phyloP scores from a whole-genome alignment of 2,888 invertebrate genomes.

The Ornithoptera alexandrae region DNA sequence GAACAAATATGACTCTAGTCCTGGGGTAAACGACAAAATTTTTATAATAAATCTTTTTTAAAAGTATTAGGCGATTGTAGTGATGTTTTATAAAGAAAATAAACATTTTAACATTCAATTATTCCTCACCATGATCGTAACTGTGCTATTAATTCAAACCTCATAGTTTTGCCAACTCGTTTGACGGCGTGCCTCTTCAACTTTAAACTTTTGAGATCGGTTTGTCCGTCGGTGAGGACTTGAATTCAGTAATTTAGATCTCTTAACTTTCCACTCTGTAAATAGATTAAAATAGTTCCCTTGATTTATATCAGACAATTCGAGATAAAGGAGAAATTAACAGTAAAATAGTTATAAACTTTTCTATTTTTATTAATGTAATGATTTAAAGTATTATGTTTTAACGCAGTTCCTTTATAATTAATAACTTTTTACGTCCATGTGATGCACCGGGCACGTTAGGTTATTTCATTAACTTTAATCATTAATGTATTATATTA shows the following conservation, averaged over 20 bases:
- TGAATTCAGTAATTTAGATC: constrained; percentile 17
- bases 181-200: constrained; percentile 15
- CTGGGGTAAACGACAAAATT: no score
- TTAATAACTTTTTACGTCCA: no score
- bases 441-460: no score
- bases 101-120: no score
- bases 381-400: no score
- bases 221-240: constrained; percentile 19
- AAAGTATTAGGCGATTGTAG: no score
- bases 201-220: constrained; percentile 18
- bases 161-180: constrained; percentile 20
- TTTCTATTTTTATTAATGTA: background rate
- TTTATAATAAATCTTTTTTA: no score
- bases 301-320: constrained; percentile 11
- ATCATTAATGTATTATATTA: no score
- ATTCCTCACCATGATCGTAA: background rate
- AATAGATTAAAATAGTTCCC: constrained; percentile 22
- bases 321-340: background rate
- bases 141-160: constrained; percentile 9
- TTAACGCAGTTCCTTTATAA: no score
- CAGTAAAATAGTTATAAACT: background rate
- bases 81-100: no score
- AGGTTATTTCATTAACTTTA: no score
- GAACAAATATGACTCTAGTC: no score
- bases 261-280: constrained; percentile 16